Conservation (phyloP, 1,140 invertebrate genomes). For the Chymomyza costata region DNA sequence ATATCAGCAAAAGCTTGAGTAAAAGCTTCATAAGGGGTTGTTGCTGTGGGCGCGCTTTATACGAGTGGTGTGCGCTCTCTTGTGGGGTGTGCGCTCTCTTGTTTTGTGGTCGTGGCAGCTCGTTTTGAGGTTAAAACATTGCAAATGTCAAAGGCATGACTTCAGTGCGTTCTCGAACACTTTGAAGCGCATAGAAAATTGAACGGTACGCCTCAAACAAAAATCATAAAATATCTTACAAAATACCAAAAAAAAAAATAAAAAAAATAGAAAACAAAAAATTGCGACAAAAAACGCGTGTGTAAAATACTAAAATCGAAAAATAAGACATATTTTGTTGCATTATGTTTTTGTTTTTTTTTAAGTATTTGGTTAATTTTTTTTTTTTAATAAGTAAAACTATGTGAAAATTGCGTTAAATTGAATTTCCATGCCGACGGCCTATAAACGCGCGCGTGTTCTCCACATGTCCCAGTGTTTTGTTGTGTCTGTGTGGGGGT, state of each 20-base stretch:
- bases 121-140: constrained; percentile 33
- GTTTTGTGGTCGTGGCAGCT: neutral
- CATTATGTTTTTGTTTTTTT: too few species aligned
- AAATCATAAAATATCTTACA: constrained; percentile 5
- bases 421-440: constrained; percentile 35
- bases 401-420: constrained; percentile 21
- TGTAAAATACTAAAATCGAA: too few species aligned
- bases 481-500: constrained; percentile 11
- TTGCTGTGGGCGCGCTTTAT: too few species aligned
- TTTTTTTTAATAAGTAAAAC: constrained; percentile 5
- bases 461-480: neutral
- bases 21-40: too few species aligned
- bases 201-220: constrained; percentile 28
- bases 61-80: too few species aligned
- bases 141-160: constrained; percentile 48
- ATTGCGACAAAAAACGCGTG: neutral
- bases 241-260: neutral
- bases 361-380: too few species aligned
- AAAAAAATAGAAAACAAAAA: constrained; percentile 7
- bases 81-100: too few species aligned
- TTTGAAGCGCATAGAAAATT: constrained; percentile 24
- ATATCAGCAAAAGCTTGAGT: too few species aligned
- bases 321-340: too few species aligned
- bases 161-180: constrained; percentile 55
- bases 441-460: constrained; percentile 59